Evolutionary conservation across 2,113 vertebrate genomes (phyloP), one percentile per base, ranked within the genome.

Genomic region (Cynopterus brachyotis): DNA sequence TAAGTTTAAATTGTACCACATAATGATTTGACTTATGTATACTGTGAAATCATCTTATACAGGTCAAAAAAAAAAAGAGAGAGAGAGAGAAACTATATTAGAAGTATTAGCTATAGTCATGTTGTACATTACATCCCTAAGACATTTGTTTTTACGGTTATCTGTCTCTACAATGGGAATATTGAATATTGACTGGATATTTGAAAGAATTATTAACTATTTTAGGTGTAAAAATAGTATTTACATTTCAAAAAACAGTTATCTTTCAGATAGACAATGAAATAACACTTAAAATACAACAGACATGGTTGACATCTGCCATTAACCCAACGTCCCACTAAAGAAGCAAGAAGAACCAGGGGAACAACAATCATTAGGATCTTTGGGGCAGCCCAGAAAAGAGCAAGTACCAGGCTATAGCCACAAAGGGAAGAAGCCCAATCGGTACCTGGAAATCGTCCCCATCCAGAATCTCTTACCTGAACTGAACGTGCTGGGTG

Each of bases 401-500:
- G n/a, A 53, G 19, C 11, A 62, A 60, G 8, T 1, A 11, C 11
- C 53, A 55, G 15, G 6, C 3, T 13, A 0, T 7, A 53, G 17
- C 50, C 66, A 62, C 42, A 20, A 26, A 66, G 5, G 17, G 24
- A 64, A n/a, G 57, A 72, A n/a, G 20, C 4, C 1, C 0, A 0
- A 42, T 7, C 45, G 19, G 19, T 50, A 19, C 4, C 70, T 57
- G 53, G 53, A 73, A 76, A 72, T 17, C n/a, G 19, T 73, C n/a
- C 59, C 50, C 72, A 70, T 6, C 32, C 30, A 55, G 9, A 84
- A 50, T 42, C 73, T 91, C 94, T 94, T 91, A 94, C 91, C 84
- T 91, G 88, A 90, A 30, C 84, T 88, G 88, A 90, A n/a, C 6
- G 2, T 19, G 20, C 69, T 20, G 15, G 60, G 32, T 22, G 16